Conservation (phyloP, 2,888 invertebrate genomes). For the Papilio gigon region DNA sequence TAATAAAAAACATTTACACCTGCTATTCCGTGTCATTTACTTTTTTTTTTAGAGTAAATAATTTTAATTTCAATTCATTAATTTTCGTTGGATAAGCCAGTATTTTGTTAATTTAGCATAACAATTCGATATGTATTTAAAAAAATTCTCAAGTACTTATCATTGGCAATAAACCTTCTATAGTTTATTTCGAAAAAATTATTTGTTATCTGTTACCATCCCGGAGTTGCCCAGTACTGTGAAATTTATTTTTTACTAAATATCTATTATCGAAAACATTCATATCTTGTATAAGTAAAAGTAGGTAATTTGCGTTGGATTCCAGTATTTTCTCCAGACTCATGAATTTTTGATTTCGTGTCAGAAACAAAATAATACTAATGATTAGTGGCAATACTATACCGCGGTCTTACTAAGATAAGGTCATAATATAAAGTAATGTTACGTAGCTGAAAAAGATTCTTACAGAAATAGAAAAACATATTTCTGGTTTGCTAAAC, state of each 20-base stretch:
- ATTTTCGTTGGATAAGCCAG: too few relatives aligned
- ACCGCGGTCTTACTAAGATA: neutral
- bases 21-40: too few relatives aligned
- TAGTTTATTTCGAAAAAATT: neutral
- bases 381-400: neutral
- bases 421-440: neutral
- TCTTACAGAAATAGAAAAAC: neutral
- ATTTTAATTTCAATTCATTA: too few relatives aligned
- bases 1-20: too few relatives aligned
- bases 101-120: neutral
- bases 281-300: neutral
- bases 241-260: neutral
- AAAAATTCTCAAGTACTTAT: neutral
- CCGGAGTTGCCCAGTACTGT: neutral
- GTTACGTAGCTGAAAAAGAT: neutral
- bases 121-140: too few relatives aligned
- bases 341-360: neutral
- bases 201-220: neutral
- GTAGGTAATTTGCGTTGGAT: too few relatives aligned
- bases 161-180: neutral
- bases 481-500: neutral
- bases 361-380: neutral
- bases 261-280: neutral
- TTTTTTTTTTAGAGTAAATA: too few relatives aligned
- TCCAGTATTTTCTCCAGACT: neutral